Evolutionary conservation across 2,113 vertebrate genomes (phyloP).

Genomic region (Hypanus sabinus): DNA sequence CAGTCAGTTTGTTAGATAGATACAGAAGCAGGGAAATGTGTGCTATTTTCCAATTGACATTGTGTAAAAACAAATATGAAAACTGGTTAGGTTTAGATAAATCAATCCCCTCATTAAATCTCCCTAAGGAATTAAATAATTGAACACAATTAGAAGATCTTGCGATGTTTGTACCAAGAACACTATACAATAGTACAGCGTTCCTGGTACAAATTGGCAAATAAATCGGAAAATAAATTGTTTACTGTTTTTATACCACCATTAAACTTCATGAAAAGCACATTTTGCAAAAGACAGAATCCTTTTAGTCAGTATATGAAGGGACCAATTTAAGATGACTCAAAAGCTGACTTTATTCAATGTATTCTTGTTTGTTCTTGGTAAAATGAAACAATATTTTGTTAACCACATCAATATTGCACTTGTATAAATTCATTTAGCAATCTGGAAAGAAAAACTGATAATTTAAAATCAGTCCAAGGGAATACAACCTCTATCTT

Average conservation of each 20-base stretch:
- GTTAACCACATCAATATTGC: constrained; percentile 2
- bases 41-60: background rate
- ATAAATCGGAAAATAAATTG: background rate
- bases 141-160: background rate
- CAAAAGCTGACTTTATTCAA: background rate
- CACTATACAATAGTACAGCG: background rate
- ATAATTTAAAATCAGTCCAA: no score
- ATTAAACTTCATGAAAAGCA: constrained; percentile 6
- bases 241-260: constrained; percentile 11
- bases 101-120: background rate
- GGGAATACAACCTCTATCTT: background rate
- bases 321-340: background rate
- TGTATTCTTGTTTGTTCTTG: background rate
- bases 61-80: background rate
- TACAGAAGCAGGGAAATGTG: background rate
- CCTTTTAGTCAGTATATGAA: constrained; percentile 6
- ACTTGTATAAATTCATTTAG: background rate
- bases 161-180: constrained; percentile 19
- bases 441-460: background rate
- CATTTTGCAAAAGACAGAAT: background rate
- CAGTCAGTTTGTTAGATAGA: background rate
- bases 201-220: no score
- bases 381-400: constrained; percentile 2
- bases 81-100: background rate
- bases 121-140: background rate